These are phyloP conservation scores for Camarhynchus parvulus DNA, from an alignment of 2,113 vertebrate genomes.

Conservation along the genomic window DNA sequence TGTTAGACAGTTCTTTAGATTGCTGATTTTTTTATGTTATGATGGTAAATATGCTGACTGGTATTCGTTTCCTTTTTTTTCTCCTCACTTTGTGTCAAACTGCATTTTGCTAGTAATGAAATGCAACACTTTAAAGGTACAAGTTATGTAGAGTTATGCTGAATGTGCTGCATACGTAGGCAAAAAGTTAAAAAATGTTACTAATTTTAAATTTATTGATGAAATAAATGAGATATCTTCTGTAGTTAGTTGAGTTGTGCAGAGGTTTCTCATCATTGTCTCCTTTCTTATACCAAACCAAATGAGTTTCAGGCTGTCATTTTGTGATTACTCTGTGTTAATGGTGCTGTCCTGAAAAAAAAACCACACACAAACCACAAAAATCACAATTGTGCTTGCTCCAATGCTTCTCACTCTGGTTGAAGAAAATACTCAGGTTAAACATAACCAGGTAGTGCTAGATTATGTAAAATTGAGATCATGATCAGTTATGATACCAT, in stretches of 20 bases:
- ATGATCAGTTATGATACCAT: not conserved
- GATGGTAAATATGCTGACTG: conserved; percentile 21
- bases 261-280: conserved; percentile 12
- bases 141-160: conserved; percentile 35
- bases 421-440: not conserved
- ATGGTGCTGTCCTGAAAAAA: not conserved
- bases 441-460: fast-evolving
- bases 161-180: conserved; percentile 58
- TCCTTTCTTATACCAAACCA: not conserved
- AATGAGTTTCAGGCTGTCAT: not conserved
- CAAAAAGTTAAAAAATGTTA: conserved; percentile 60
- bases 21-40: not conserved
- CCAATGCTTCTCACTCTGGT: not conserved
- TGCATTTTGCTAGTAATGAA: conserved; percentile 23
- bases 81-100: conserved; percentile 1
- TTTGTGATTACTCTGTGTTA: not conserved
- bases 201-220: conserved; percentile 52
- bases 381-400: not conserved
- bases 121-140: conserved; percentile 38
- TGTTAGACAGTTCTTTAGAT: conserved; percentile 2
- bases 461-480: not conserved
- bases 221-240: conserved; percentile 67
- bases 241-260: conserved; percentile 55
- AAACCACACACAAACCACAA: not conserved
- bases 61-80: not conserved